A percentile compares a stretch with the other conserved stretches of the same genome.
phyloP scores from a whole-genome alignment of 2,113 vertebrate genomes.

The Sander lucioperca region DNA sequence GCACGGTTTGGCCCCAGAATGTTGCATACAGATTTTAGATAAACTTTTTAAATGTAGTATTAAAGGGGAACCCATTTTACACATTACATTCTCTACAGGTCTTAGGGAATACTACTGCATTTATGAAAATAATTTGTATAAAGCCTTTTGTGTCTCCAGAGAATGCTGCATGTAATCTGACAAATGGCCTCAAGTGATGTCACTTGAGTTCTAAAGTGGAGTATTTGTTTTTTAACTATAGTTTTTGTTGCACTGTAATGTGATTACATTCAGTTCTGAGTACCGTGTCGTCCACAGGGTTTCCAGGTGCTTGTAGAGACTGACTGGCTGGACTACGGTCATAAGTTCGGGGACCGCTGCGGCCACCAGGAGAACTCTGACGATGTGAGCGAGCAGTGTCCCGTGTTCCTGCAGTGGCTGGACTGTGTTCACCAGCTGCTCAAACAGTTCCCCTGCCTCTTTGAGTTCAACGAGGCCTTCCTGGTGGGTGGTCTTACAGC shows the following conservation, averaged over 20 bases:
- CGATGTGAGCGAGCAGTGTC: constrained; percentile 97
- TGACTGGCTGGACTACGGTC: constrained; percentile 97
- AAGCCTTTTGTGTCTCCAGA: too few relatives aligned
- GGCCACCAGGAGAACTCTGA: constrained; percentile 96
- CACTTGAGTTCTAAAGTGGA: neutral
- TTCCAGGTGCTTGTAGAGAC: constrained; percentile 98
- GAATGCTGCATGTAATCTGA: too few relatives aligned
- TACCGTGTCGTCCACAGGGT: constrained; percentile 81
- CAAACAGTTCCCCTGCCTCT: constrained; percentile 97
- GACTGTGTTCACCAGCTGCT: constrained; percentile 98
- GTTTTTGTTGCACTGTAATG: neutral
- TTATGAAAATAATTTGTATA: too few relatives aligned
- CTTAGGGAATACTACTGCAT: too few relatives aligned
- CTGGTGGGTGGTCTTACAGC: constrained; percentile 85
- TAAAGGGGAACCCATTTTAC: neutral
- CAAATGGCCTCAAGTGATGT: too few relatives aligned
- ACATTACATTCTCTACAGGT: neutral
- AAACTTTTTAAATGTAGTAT: neutral
- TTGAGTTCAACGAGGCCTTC: constrained; percentile 98
- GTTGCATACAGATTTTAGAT: neutral
- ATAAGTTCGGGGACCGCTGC: constrained; percentile 98
- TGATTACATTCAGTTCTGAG: neutral
- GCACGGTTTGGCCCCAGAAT: neutral
- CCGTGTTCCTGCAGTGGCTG: constrained; percentile 98
- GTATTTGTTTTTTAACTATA: neutral